Conservation (phyloP, 2,113 vertebrate genomes). For the Ctenodactylus gundi region DNA sequence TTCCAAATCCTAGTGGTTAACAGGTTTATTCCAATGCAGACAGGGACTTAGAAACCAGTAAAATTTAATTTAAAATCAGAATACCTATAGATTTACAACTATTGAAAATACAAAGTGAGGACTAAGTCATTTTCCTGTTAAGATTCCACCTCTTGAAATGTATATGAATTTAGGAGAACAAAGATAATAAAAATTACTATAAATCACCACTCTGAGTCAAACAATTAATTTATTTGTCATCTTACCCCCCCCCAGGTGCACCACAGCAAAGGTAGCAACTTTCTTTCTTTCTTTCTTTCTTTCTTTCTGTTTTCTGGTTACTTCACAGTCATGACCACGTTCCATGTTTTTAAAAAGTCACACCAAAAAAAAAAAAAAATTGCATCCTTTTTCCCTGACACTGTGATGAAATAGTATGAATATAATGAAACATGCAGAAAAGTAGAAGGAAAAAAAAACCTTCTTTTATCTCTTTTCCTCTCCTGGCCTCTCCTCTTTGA, state of each 20-base stretch:
- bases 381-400: not conserved
- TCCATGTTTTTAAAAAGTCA: not conserved
- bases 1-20: not conserved
- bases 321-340: not conserved
- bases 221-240: too few species aligned
- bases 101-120: not conserved
- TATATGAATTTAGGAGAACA: not conserved
- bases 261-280: not conserved
- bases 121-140: not conserved
- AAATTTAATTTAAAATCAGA: not conserved
- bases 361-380: too few species aligned
- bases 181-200: not conserved
- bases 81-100: not conserved
- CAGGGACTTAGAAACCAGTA: not conserved
- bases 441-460: not conserved
- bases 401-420: not conserved
- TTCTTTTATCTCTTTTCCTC: not conserved
- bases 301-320: not conserved
- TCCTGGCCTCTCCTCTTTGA: not conserved
- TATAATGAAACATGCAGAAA: rapidly evolving
- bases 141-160: constrained; percentile 28
- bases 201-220: not conserved
- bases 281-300: too few species aligned
- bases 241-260: too few species aligned
- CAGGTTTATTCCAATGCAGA: not conserved